Evolutionary conservation across 2,888 invertebrate species (phyloP).

Genomic region (Cerastoderma edule): DNA sequence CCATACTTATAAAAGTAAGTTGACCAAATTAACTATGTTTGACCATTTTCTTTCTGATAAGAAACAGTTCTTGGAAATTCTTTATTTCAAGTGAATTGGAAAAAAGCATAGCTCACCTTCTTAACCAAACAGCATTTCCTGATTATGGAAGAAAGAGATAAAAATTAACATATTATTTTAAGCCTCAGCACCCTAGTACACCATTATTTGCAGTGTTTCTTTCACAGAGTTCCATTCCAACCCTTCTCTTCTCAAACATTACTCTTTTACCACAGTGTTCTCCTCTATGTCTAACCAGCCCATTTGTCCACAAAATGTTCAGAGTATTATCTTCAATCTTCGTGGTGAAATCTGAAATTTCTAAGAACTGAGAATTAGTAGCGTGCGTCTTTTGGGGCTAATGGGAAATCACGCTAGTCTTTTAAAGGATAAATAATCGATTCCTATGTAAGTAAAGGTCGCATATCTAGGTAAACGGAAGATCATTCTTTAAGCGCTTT

Average conservation of each 20-base stretch:
- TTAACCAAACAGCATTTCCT: slow-evolving; percentile 8
- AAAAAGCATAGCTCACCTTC: slow-evolving; percentile 9
- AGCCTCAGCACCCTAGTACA: slow-evolving; percentile 12
- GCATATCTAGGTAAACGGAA: no score
- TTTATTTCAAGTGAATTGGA: not conserved
- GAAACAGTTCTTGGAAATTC: not conserved
- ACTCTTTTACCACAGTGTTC: not conserved
- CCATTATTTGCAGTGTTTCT: not conserved
- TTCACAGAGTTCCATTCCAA: not conserved
- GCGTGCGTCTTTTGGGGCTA: slow-evolving; percentile 7
- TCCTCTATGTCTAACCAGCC: not conserved
- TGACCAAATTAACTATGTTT: not conserved
- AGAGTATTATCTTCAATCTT: slow-evolving; percentile 5
- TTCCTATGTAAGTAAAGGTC: no score
- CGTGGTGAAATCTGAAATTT: slow-evolving; percentile 44
- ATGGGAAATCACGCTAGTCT: not conserved
- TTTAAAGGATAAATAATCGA: no score
- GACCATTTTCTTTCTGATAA: slow-evolving; percentile 18
- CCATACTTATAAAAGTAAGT: not conserved
- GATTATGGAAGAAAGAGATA: slow-evolving; percentile 7
- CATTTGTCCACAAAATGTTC: not conserved
- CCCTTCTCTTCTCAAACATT: not conserved
- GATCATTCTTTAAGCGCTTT: no score
- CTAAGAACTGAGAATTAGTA: slow-evolving; percentile 50
- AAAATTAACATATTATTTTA: not conserved